Percentiles rank a stretch among this genome's conserved stretches.
Conservation (phyloP, 2,888 invertebrate genomes). For the Sceliomorpha sp. region DNA sequence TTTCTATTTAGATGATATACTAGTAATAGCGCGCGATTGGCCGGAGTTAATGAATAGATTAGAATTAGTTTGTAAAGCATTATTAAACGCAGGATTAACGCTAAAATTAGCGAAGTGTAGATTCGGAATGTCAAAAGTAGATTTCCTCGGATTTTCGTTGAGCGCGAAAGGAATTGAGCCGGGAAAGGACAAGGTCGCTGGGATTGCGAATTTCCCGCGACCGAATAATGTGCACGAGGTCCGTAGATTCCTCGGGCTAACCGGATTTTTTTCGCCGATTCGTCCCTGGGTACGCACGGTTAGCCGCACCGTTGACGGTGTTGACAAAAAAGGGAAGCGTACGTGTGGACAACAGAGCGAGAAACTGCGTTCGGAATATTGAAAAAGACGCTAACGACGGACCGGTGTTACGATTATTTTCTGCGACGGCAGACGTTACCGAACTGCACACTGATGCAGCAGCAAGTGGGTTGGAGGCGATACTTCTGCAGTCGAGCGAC, state of each 20-base stretch:
- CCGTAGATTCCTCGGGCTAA: not conserved
- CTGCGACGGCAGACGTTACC: not conserved
- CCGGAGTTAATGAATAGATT: no score
- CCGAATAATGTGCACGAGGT: not conserved
- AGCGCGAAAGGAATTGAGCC: not conserved
- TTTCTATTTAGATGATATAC: no score
- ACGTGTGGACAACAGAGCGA: no score
- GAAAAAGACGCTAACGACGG: not conserved
- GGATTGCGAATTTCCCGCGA: not conserved
- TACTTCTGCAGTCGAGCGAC: not conserved
- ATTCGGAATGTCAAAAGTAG: no score
- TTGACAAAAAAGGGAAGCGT: not conserved
- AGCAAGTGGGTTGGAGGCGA: not conserved
- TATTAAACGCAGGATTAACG: no score
- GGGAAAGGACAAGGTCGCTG: not conserved
- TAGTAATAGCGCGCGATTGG: no score
- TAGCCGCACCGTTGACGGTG: not conserved
- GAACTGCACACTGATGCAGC: conserved; percentile 2
- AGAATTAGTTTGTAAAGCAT: no score
- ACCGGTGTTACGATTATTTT: not conserved
- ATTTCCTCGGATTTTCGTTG: not conserved
- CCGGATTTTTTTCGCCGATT: conserved; percentile 5
- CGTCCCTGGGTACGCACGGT: not conserved
- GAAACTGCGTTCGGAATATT: not conserved
- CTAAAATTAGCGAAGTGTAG: no score